Conservation (phyloP, 2,113 vertebrate genomes). For the Ptychochromis oligacanthus region DNA sequence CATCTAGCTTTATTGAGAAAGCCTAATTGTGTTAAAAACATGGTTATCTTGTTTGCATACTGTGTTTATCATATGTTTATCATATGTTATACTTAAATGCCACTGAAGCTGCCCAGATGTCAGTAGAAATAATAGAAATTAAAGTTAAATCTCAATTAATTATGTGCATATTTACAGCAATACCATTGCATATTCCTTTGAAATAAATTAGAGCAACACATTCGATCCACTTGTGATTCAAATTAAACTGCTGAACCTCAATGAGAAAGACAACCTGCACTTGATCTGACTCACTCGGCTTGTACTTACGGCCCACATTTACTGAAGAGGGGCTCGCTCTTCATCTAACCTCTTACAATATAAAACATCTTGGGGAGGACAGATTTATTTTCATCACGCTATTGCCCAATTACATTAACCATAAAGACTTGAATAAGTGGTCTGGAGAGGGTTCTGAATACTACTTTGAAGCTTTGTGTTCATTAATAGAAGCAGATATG, state of each 20-base stretch:
- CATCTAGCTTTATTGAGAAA: not conserved
- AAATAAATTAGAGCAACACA: conserved; percentile 10
- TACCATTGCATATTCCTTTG: not conserved
- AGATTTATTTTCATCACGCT: not conserved
- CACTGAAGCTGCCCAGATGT: not conserved
- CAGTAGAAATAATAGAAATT: not conserved
- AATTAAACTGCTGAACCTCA: conserved; percentile 1
- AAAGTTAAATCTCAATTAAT: not conserved
- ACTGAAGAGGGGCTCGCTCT: not conserved
- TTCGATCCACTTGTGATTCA: not conserved
- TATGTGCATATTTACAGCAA: not conserved
- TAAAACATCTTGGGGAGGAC: not conserved
- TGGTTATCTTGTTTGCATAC: not conserved
- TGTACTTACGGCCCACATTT: not conserved
- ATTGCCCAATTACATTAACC: not conserved
- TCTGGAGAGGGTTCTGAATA: not conserved
- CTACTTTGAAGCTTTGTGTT: not conserved
- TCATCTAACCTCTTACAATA: not conserved
- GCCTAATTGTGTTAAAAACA: not conserved
- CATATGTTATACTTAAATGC: not conserved
- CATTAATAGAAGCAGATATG: not conserved
- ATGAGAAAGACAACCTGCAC: conserved; percentile 19
- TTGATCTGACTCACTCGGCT: conserved; percentile 28
- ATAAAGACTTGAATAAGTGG: not conserved
- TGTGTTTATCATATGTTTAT: not conserved